Percentiles rank a stretch among this genome's conserved stretches.
Evolutionary conservation across 2,888 invertebrate genomes (phyloP).

Genomic region (Rosalia funebris): DNA sequence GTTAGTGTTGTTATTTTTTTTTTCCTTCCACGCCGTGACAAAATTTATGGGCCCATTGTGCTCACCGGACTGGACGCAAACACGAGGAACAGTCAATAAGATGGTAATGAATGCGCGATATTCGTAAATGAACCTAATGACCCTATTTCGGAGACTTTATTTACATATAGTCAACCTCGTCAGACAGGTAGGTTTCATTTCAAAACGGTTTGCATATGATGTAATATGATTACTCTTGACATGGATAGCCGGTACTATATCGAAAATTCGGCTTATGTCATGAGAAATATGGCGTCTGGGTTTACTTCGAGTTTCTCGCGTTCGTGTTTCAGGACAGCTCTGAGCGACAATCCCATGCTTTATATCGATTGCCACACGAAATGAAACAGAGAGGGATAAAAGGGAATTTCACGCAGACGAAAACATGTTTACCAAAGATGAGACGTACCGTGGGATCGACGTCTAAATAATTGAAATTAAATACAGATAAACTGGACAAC

Average conservation of each 20-base stretch:
- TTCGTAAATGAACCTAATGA: conserved; percentile 42
- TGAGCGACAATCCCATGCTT: neutral
- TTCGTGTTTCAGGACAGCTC: neutral
- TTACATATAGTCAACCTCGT: conserved; percentile 32
- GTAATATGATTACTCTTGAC: conserved; percentile 51
- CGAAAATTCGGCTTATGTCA: conserved; percentile 64
- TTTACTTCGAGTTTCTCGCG: neutral
- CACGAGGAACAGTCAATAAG: conserved; percentile 39
- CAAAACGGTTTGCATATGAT: conserved; percentile 40
- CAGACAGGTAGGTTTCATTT: conserved; percentile 36
- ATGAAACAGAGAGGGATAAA: neutral
- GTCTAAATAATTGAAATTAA: too few relatives aligned
- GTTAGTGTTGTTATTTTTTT: neutral
- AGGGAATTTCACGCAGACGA: too few relatives aligned
- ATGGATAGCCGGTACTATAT: conserved; percentile 55
- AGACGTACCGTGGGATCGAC: too few relatives aligned
- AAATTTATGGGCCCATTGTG: conserved; percentile 9
- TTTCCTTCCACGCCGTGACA: neutral
- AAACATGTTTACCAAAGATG: too few relatives aligned
- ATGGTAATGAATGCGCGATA: conserved; percentile 38
- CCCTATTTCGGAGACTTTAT: conserved; percentile 41
- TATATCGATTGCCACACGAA: neutral
- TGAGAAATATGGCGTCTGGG: conserved; percentile 50
- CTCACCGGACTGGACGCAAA: conserved; percentile 18
- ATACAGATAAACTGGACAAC: too few relatives aligned